Base-by-base conservation (phyloP, 1,140 invertebrate species). In the Leptoteleia sp. region DNA sequence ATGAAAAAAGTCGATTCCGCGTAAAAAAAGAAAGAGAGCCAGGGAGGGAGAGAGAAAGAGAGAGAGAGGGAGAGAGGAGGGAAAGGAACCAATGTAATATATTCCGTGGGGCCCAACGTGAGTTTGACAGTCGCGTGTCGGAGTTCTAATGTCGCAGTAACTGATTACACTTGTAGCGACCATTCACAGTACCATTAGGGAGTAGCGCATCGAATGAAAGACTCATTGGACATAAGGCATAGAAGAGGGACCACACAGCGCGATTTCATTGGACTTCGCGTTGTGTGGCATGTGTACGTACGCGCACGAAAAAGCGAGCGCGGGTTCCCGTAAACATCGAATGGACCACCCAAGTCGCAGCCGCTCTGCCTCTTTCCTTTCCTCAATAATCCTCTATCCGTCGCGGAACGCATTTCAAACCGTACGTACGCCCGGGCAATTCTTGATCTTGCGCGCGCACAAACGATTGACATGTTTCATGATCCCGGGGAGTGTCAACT, bases 261-360 rank as follows among this genome's bases (percentile, higher is more conserved):
- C 79, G 85, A 71, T 52, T 76, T 78, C 78, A 79, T 64, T 54
- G 70, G 86, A 84, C 83, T 83, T 83, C 86, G 83, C 85, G 80
- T 70, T 80, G 77, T 80, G 77, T 80, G 84, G 83, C 76, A 80
- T 81, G 43, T 75, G 48, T 80, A 80, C 54, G 65, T 80, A 75
- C 33, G 71, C 38, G 42, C 71, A 67, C 77, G 3, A 70, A 80
- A 70, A 62, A 79, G 79, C 81, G 76, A 83, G 85, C 85, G 84
- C 87, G 83, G n/a, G 82, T 88, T 84, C 82, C 87, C 88, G 88
- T 89, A 89, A 89, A 89, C 84, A 88, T 85, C 84, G 82, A 83
- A 81, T 75, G 82, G 87, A 89, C 88, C 88, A 89, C 88, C 87
- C 88, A 89, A 85, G 84, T 81, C 80, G 88, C 72, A 42, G n/a